phyloP scores from a whole-genome alignment of 2,888 invertebrate genomes.

The Anarsia innoxiella region DNA sequence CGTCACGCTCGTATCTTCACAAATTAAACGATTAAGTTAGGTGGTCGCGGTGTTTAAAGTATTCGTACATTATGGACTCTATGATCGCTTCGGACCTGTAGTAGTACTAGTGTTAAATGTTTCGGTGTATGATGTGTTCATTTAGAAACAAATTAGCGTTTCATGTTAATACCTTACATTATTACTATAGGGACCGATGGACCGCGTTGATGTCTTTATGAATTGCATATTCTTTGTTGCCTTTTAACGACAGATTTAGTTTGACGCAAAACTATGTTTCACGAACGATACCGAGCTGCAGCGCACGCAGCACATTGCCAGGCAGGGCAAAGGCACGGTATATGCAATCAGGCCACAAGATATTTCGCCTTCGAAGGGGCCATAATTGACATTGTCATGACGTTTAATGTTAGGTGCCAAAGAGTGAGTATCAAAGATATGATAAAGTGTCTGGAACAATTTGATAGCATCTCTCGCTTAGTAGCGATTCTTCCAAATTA shows the following conservation, averaged over 20 bases:
- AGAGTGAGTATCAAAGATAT: slow-evolving; percentile 72
- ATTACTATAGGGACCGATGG: slow-evolving; percentile 52
- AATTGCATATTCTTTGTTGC: slow-evolving; percentile 58
- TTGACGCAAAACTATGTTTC: slow-evolving; percentile 30
- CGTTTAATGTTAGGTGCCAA: slow-evolving; percentile 68
- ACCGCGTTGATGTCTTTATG: slow-evolving; percentile 35
- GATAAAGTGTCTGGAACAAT: slow-evolving; percentile 53
- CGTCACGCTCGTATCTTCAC: slow-evolving; percentile 57
- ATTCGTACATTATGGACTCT: slow-evolving; percentile 46
- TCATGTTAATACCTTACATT: slow-evolving; percentile 45
- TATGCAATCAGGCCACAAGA: slow-evolving; percentile 38
- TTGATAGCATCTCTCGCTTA: slow-evolving; percentile 56
- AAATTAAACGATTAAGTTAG: slow-evolving; percentile 65
- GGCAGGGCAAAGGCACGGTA: slow-evolving; percentile 28
- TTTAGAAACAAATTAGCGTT: slow-evolving; percentile 60
- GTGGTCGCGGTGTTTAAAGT: slow-evolving; percentile 49
- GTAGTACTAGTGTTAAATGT: slow-evolving; percentile 63
- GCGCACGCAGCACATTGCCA: slow-evolving; percentile 17
- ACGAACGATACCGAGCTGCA: slow-evolving; percentile 20
- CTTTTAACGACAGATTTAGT: slow-evolving; percentile 40
- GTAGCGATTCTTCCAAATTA: slow-evolving; percentile 65
- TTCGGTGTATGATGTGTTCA: slow-evolving; percentile 71
- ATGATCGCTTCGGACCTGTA: slow-evolving; percentile 60
- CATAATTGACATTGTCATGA: slow-evolving; percentile 44
- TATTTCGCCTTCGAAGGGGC: slow-evolving; percentile 37